These are phyloP conservation scores for Danio aesculapii DNA, from an alignment of 2,797 vertebrate species.

Conservation along the genomic window DNA sequence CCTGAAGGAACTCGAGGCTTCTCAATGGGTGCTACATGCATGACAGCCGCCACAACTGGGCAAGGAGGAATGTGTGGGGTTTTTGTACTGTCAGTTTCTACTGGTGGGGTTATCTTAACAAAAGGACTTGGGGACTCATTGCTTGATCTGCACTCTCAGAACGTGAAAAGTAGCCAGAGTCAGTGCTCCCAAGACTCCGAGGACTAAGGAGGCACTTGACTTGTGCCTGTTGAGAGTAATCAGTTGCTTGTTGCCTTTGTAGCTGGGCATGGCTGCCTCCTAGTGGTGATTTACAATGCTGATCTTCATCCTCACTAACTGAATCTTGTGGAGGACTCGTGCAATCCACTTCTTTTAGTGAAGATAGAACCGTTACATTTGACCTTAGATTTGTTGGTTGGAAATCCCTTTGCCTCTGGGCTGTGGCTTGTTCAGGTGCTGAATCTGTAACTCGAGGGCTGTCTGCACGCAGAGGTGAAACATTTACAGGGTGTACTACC, in stretches of 20 bases:
- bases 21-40: conserved; percentile 81
- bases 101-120: conserved; percentile 83
- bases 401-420: conserved; percentile 86
- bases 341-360: conserved; percentile 84
- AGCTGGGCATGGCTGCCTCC: conserved; percentile 88
- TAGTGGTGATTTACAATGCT: conserved; percentile 79
- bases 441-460: conserved; percentile 86
- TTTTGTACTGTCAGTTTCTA: conserved; percentile 87
- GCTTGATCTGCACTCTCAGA: conserved; percentile 97
- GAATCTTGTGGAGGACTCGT: conserved; percentile 79
- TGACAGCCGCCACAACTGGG: conserved; percentile 76
- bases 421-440: conserved; percentile 82
- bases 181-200: conserved; percentile 95
- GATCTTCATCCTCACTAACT: conserved; percentile 82
- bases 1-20: conserved; percentile 78
- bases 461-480: conserved; percentile 88
- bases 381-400: conserved; percentile 77
- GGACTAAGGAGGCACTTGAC: conserved; percentile 93
- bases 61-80: conserved; percentile 70
- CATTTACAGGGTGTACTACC: conserved; percentile 91
- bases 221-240: conserved; percentile 92
- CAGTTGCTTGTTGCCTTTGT: conserved; percentile 96
- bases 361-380: conserved; percentile 76
- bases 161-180: conserved; percentile 97
- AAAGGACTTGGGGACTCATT: conserved; percentile 94